A percentile compares a stretch with the other conserved stretches of the same genome.
phyloP scores from a whole-genome alignment of 2,113 vertebrate species.

The Camarhynchus parvulus region DNA sequence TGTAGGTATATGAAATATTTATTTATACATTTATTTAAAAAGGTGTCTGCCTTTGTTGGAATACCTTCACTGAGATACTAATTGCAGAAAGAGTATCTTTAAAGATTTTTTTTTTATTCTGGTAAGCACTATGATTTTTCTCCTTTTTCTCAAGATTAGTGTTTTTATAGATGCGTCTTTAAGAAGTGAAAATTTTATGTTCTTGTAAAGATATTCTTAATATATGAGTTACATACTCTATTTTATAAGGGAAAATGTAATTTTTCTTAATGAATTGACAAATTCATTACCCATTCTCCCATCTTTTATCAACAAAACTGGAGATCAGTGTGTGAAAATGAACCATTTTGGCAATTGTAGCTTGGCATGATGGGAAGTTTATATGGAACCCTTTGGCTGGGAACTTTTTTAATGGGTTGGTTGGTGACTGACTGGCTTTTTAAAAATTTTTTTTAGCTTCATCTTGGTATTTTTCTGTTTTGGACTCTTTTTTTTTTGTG shows the following conservation, averaged over 20 bases:
- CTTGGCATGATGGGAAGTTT: neutral
- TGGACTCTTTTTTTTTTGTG: neutral
- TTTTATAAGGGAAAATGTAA: neutral
- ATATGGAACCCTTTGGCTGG: neutral
- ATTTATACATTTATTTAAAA: neutral
- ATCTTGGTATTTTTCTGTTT: neutral
- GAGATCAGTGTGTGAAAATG: neutral
- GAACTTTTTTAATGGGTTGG: neutral
- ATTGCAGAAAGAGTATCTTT: neutral
- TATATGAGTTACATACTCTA: fast-evolving
- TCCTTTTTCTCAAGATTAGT: neutral
- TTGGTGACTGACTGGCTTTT: neutral
- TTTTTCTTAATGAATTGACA: neutral
- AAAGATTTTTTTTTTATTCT: neutral
- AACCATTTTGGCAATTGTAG: neutral
- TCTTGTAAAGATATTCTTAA: neutral
- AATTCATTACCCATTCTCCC: neutral
- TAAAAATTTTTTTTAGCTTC: neutral
- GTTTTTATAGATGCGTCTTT: fast-evolving
- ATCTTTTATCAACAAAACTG: neutral
- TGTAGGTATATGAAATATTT: neutral
- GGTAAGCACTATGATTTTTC: neutral
- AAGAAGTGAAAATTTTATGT: neutral
- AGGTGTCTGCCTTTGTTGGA: neutral
- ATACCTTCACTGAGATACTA: neutral